Evolutionary conservation across 1,140 invertebrate genomes (phyloP), one percentile per base, ranked within the genome.

Genomic region (Aricia agestis): DNA sequence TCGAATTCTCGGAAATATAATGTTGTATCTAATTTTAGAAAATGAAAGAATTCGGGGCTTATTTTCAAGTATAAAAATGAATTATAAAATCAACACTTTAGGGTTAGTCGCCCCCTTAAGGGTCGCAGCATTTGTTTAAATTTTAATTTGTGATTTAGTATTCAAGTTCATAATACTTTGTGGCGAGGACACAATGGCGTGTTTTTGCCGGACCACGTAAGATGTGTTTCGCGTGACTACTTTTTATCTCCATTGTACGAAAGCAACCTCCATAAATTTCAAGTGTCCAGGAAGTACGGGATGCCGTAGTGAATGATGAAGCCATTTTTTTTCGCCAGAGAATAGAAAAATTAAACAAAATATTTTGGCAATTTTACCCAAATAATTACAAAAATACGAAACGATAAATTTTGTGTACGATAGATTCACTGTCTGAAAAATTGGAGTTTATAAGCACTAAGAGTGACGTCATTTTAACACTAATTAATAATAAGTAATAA

Each of bases 251-350:
- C 72, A 76, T 76, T 76, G 72, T 78, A 70, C 72, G 74, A 74
- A 76, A 78, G 74, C 76, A 76, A 76, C 76, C 76, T 72, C 72
- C 69, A 78, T 76, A 78, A 78, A 78, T 78, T 78, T 78, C 72
- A 76, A 74, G 72, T 74, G 75, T 76, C 76, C 69, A 78, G 74
- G 72, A 78, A 76, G 71, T 69, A 74, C 72, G 74, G 72, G 74
- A 78, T 72, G 71, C 69, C 67, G 67, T 70, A 69, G 74, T 70
- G 72, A 76, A 76, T 75, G 73, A 74, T 70, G 69, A 74, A 72
- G 68, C 58, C 52, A 59, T 68, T 71, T 72, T 71, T 71, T 66
- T 66, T 67, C 36, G 7, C 45, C 5, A 25, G 10, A 57, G 13
- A 31, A 52, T 45, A 57, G 42, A 68, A 57, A 18, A 45, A 17